Conservation (phyloP, 2,797 vertebrate genomes). For the Sebastolobus altivelis region DNA sequence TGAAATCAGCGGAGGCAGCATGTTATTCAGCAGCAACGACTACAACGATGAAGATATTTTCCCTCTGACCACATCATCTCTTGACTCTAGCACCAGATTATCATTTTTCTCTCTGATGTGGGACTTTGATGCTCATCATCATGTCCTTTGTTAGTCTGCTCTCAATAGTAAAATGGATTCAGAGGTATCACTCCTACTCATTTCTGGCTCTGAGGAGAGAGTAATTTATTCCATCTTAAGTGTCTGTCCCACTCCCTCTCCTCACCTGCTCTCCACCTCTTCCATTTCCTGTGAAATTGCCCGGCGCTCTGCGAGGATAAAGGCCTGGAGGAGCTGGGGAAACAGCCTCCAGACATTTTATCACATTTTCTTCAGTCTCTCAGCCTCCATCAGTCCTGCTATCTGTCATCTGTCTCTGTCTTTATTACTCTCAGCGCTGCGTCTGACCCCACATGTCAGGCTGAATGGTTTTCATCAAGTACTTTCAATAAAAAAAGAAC, state of each 20-base stretch:
- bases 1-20: too few relatives aligned
- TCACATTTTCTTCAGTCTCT: constrained; percentile 25
- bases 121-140: constrained; percentile 16
- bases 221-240: constrained; percentile 46
- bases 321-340: constrained; percentile 11
- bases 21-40: too few relatives aligned
- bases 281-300: constrained; percentile 49
- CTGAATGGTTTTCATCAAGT: not conserved
- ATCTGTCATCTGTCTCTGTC: not conserved
- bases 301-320: constrained; percentile 9
- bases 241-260: constrained; percentile 4
- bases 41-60: too few relatives aligned
- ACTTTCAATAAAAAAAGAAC: not conserved
- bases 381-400: not conserved
- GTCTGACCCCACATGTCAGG: not conserved
- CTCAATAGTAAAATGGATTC: constrained; percentile 9
- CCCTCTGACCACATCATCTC: not conserved
- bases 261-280: constrained; percentile 23
- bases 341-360: constrained; percentile 28
- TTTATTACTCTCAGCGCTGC: not conserved
- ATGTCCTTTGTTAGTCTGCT: not conserved
- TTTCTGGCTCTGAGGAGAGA: not conserved
- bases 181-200: constrained; percentile 3
- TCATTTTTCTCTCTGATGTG: not conserved
- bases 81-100: not conserved